A percentile compares a stretch with the other conserved stretches of the same genome.
phyloP scores from a whole-genome alignment of 2,888 invertebrate species.

The Aleiodes leptofemur region DNA sequence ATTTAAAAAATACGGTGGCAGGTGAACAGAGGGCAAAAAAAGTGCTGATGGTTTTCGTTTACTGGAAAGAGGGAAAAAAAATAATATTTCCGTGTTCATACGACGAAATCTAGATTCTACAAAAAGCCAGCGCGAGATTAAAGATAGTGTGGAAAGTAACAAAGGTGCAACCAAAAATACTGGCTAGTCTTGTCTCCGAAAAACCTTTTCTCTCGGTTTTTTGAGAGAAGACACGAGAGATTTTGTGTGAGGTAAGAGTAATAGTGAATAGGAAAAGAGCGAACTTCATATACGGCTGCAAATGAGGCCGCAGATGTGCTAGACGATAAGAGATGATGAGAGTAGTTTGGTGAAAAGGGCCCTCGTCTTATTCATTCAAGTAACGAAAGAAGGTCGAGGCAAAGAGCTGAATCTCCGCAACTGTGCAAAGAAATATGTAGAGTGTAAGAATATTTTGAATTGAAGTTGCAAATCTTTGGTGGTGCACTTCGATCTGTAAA shows the following conservation, averaged over 20 bases:
- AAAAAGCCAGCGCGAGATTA: conserved; percentile 54
- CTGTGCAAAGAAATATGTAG: conserved; percentile 11
- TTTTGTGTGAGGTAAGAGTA: conserved; percentile 45
- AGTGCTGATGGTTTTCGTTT: conserved; percentile 24
- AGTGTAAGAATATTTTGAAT: conserved; percentile 9
- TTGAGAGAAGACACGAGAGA: conserved; percentile 31
- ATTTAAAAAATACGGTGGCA: conserved; percentile 32
- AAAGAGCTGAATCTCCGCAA: conserved; percentile 29
- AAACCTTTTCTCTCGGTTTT: conserved; percentile 1
- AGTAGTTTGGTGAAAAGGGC: conserved; percentile 69
- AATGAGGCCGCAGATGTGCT: conserved; percentile 70
- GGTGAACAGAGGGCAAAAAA: conserved; percentile 34
- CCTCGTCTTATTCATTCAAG: conserved; percentile 58
- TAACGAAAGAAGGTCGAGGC: conserved; percentile 49
- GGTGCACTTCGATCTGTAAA: no score
- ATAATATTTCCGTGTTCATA: conserved; percentile 18
- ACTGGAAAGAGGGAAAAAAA: conserved; percentile 38
- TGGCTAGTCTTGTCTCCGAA: not conserved
- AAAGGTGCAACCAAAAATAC: not conserved
- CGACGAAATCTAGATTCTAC: conserved; percentile 52
- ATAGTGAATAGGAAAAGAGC: conserved; percentile 46
- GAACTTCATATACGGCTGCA: conserved; percentile 67
- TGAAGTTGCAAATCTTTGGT: not conserved
- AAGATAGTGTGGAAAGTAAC: conserved; percentile 45
- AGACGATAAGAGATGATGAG: conserved; percentile 69